Conservation (phyloP, 2,113 vertebrate genomes). For the Oreocharis arfaki region DNA sequence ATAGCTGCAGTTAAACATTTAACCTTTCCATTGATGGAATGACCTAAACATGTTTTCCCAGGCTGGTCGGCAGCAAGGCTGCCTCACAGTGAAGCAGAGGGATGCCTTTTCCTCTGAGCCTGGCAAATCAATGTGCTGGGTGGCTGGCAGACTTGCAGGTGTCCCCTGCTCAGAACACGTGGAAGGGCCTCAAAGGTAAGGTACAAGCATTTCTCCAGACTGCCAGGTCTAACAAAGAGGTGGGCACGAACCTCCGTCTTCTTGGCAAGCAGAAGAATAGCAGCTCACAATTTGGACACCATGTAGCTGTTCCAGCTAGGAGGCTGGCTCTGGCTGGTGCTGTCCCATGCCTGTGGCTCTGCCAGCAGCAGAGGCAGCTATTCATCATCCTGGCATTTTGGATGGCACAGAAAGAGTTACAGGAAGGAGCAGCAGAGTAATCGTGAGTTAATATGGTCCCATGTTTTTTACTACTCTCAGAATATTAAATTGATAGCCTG, state of each 20-base stretch:
- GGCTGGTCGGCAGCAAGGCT: neutral
- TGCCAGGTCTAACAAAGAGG: neutral
- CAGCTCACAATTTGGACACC: neutral
- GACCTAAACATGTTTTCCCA: conserved; percentile 16
- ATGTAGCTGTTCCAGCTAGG: neutral
- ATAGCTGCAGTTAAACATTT: conserved; percentile 28
- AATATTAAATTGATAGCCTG: conserved; percentile 63
- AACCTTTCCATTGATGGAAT: conserved; percentile 18
- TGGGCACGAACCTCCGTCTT: neutral
- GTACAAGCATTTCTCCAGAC: neutral
- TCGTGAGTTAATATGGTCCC: neutral
- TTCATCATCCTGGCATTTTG: neutral
- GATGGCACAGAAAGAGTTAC: neutral
- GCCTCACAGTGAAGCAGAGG: neutral
- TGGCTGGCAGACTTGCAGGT: neutral
- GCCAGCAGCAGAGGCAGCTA: neutral
- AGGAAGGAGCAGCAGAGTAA: neutral
- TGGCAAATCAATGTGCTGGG: neutral
- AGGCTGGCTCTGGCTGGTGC: neutral
- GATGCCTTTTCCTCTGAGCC: neutral
- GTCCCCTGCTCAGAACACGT: neutral
- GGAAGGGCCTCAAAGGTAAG: neutral
- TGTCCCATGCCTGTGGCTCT: neutral
- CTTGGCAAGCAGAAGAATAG: neutral
- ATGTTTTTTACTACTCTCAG: conserved; percentile 1